phyloP scores from a whole-genome alignment of 2,113 vertebrate species.

The Cardinalis cardinalis region DNA sequence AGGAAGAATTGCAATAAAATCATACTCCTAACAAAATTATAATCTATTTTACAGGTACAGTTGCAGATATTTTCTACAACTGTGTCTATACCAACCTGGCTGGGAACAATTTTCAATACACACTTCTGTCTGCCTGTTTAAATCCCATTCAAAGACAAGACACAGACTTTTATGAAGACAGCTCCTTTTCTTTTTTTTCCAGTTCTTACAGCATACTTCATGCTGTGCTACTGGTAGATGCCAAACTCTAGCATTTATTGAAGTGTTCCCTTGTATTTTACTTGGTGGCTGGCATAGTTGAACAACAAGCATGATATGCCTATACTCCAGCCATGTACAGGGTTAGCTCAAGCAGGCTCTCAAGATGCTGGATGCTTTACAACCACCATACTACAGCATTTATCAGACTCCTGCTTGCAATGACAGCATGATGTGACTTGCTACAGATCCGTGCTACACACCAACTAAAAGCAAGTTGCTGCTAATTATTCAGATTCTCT shows the following conservation, averaged over 20 bases:
- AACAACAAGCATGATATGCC: not conserved
- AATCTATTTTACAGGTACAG: not conserved
- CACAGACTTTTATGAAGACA: not conserved
- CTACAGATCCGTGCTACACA: not conserved
- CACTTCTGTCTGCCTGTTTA: not conserved
- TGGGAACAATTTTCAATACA: not conserved
- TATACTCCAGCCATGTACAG: rapidly evolving
- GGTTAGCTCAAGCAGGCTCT: not conserved
- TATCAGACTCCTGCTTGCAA: not conserved
- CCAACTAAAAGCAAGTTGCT: not conserved
- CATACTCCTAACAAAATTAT: not conserved
- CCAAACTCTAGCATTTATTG: not conserved
- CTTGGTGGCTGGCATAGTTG: not conserved
- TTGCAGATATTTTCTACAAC: not conserved
- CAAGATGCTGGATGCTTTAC: not conserved
- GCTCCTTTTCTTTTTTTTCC: not conserved
- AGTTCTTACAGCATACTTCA: not conserved
- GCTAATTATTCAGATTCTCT: not conserved
- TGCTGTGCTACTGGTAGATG: not conserved
- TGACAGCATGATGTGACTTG: not conserved
- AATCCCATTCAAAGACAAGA: not conserved
- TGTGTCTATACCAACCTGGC: not conserved
- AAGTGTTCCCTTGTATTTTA: not conserved
- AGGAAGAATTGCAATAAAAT: not conserved
- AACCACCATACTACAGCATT: not conserved